These are phyloP conservation scores for Drosophila emarginata DNA, from an alignment of 2,888 invertebrate species.

Conservation along the genomic window DNA sequence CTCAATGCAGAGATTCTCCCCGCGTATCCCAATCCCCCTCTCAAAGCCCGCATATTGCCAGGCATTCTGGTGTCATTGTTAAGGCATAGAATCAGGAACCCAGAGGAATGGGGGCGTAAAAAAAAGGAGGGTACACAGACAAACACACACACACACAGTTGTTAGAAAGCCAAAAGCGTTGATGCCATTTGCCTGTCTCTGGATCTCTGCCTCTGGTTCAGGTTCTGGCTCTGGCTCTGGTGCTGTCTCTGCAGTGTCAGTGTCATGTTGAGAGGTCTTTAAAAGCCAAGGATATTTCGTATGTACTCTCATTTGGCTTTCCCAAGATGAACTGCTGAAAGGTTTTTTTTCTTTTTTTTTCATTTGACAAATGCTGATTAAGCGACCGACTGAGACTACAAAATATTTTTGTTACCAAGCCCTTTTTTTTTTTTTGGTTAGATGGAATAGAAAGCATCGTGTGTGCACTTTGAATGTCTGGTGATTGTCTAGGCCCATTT, in stretches of 20 bases:
- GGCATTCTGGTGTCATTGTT: slow-evolving; percentile 48
- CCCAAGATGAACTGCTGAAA: slow-evolving; percentile 27
- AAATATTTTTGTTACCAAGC: slow-evolving; percentile 31
- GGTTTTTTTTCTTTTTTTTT: slow-evolving; percentile 49
- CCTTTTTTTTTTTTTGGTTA: no score
- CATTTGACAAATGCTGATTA: slow-evolving; percentile 54
- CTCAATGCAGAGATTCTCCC: slow-evolving; percentile 44
- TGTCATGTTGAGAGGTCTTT: slow-evolving; percentile 25
- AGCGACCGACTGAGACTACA: slow-evolving; percentile 47
- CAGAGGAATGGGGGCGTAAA: not conserved
- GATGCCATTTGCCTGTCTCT: slow-evolving; percentile 41
- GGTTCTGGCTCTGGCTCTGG: no score
- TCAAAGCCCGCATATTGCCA: slow-evolving; percentile 48
- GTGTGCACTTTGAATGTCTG: slow-evolving; percentile 43
- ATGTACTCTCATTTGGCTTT: not conserved
- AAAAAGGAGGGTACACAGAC: not conserved
- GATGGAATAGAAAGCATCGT: slow-evolving; percentile 11
- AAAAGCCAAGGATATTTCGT: slow-evolving; percentile 1
- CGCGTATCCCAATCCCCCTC: not conserved
- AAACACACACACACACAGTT: slow-evolving; percentile 4
- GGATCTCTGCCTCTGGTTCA: slow-evolving; percentile 3
- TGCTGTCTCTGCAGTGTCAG: slow-evolving; percentile 29
- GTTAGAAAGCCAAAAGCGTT: slow-evolving; percentile 40
- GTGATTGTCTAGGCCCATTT: slow-evolving; percentile 45
- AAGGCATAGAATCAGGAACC: slow-evolving; percentile 22